These are phyloP conservation scores for Muntiacus reevesi DNA, from an alignment of 2,113 vertebrate species.

Conservation along the genomic window DNA sequence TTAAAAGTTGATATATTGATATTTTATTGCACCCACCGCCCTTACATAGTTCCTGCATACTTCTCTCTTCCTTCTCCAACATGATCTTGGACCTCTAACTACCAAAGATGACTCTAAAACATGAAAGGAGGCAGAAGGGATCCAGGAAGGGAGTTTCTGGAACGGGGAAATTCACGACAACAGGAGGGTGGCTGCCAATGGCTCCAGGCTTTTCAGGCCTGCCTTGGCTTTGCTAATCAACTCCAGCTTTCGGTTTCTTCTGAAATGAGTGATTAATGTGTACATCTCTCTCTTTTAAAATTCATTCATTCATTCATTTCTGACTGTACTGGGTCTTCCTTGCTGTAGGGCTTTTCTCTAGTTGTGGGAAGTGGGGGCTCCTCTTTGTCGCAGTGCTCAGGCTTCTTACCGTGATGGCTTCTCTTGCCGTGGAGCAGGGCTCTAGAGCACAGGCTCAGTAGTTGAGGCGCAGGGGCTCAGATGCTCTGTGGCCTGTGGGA, in stretches of 20 bases:
- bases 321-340: not conserved
- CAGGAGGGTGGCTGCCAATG: not conserved
- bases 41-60: not conserved
- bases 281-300: not conserved
- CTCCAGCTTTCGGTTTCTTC: conserved; percentile 40
- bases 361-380: not conserved
- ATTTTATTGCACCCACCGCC: not conserved
- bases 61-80: not conserved
- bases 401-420: not conserved
- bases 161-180: not conserved
- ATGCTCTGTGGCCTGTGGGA: not conserved
- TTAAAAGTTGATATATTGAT: not conserved
- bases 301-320: not conserved
- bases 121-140: conserved; percentile 32
- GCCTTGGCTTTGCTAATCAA: conserved; percentile 15
- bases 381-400: not conserved
- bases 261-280: conserved; percentile 67
- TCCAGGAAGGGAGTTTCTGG: not conserved
- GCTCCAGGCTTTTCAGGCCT: not conserved
- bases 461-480: not conserved
- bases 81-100: not conserved
- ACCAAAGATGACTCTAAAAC: not conserved
- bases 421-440: not conserved
- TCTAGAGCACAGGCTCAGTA: not conserved
- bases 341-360: not conserved